These are phyloP conservation scores for Drosophila fungiperda DNA, from an alignment of 2,888 invertebrate genomes.

Conservation along the genomic window DNA sequence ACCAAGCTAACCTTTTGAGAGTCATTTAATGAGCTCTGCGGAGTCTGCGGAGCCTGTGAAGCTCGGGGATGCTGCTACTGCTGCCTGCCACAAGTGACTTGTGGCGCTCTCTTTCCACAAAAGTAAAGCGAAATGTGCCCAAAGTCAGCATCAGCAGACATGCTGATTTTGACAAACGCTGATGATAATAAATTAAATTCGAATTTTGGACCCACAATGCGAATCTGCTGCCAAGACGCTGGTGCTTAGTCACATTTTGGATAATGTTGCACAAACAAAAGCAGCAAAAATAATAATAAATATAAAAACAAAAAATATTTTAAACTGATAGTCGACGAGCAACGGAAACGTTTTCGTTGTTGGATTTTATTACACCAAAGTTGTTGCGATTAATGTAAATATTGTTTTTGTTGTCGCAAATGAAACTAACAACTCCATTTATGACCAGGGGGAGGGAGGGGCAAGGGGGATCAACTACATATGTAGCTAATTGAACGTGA, in stretches of 20 bases:
- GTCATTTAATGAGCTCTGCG: neutral
- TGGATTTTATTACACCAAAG: conserved; percentile 3
- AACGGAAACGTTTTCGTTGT: conserved; percentile 1
- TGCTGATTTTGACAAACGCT: neutral
- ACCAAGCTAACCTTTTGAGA: neutral
- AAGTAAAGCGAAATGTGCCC: conserved; percentile 24
- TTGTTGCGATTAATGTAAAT: neutral
- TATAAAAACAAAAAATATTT: neutral
- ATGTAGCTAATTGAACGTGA: conserved; percentile 62
- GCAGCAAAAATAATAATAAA: conserved; percentile 2
- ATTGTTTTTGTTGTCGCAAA: conserved; percentile 17
- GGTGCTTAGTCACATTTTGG: conserved; percentile 34
- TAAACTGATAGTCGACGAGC: conserved; percentile 26
- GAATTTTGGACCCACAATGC: conserved; percentile 10
- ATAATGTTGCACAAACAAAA: conserved; percentile 31
- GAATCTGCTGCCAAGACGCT: conserved; percentile 13
- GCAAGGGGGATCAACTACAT: conserved; percentile 8
- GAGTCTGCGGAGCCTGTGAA: too few relatives aligned
- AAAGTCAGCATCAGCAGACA: conserved; percentile 2
- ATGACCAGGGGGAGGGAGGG: neutral
- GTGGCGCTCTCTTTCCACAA: conserved; percentile 12
- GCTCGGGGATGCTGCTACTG: neutral
- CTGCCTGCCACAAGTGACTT: conserved; percentile 7
- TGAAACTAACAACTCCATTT: conserved; percentile 14
- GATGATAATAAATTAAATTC: conserved; percentile 22